These are phyloP conservation scores for Ochropleura leucogaster DNA, from an alignment of 2,888 invertebrate species.

Conservation along the genomic window DNA sequence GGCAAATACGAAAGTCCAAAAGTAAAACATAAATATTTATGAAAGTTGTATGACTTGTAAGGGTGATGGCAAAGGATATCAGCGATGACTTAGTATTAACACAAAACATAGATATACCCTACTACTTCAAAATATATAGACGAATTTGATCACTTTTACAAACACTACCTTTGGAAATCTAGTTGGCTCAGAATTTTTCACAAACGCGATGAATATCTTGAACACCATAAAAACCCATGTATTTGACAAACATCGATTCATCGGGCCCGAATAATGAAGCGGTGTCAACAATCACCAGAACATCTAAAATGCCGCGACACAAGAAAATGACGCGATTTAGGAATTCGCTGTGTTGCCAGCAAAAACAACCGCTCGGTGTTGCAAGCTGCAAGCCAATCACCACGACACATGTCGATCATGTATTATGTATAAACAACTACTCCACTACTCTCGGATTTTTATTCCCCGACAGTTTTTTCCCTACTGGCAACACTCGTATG, in stretches of 20 bases:
- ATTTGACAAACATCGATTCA: conserved; percentile 22
- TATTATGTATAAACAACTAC: conserved; percentile 70
- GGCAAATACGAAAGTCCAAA: conserved; percentile 23
- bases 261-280: conserved; percentile 49
- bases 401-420: conserved; percentile 78
- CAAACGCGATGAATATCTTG: background rate
- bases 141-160: too few relatives aligned
- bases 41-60: conserved; percentile 18
- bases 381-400: conserved; percentile 72
- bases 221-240: background rate
- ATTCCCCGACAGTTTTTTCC: conserved; percentile 54
- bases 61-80: background rate
- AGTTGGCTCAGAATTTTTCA: background rate
- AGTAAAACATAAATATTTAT: conserved; percentile 18
- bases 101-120: background rate
- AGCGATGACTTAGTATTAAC: background rate
- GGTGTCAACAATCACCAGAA: conserved; percentile 42
- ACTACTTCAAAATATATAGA: background rate
- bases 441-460: conserved; percentile 53
- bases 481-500: conserved; percentile 34
- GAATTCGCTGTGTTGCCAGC: conserved; percentile 48
- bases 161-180: background rate
- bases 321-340: conserved; percentile 55
- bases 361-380: conserved; percentile 66
- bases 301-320: conserved; percentile 38